Conservation (phyloP, 2,113 vertebrate genomes). For the Falco punctatus region DNA sequence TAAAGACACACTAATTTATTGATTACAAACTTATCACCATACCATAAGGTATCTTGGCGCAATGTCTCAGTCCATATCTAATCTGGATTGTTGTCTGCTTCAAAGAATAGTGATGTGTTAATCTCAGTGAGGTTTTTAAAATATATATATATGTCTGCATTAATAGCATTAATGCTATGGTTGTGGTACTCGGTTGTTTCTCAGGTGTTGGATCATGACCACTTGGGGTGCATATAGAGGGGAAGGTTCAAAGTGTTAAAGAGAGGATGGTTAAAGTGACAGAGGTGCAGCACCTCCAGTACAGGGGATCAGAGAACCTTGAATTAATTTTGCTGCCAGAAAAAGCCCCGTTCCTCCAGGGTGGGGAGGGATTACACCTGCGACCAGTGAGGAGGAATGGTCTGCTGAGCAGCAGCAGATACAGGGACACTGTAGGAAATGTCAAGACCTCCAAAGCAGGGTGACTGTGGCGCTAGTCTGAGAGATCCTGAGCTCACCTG, state of each 20-base stretch:
- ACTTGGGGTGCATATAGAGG: background rate
- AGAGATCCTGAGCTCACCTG: background rate
- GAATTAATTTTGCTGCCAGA: background rate
- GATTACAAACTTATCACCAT: background rate
- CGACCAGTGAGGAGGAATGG: background rate
- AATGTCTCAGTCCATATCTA: background rate
- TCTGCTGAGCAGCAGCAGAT: background rate
- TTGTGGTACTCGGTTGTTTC: background rate
- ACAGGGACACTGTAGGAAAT: background rate
- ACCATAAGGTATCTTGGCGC: background rate
- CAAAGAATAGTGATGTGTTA: background rate
- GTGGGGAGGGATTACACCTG: background rate
- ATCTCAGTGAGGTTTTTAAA: too few relatives aligned
- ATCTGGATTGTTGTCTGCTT: background rate
- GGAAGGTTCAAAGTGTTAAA: background rate
- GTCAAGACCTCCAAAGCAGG: background rate
- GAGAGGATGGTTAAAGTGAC: background rate
- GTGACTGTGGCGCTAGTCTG: background rate
- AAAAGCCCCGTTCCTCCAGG: background rate
- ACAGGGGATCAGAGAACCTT: background rate
- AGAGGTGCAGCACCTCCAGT: background rate
- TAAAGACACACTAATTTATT: background rate
- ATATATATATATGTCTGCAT: background rate
- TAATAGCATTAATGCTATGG: background rate
- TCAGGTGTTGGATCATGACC: background rate